Base-by-base conservation (phyloP, 2,797 vertebrate genomes). In the Aphelocoma californica region DNA sequence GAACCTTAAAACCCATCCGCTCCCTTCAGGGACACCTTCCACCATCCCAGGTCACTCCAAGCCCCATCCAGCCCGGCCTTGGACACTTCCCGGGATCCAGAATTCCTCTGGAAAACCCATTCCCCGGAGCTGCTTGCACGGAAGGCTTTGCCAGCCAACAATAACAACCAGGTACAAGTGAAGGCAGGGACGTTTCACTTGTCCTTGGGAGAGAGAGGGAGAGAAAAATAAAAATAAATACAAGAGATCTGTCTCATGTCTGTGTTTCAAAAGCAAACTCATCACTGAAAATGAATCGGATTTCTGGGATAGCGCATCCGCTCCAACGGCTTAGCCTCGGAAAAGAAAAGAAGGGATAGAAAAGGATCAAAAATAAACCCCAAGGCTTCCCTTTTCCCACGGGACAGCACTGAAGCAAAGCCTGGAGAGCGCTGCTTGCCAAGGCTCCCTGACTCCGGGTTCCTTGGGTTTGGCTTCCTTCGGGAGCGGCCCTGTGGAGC, bases 261-360 rank as follows among this genome's bases (percentile, higher is more conserved):
- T 56, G 51, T 47, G 38, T 92, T 93, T 75, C 29, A 82, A 95
- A 77, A 95, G 42, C 34, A 53, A 93, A 88, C 78, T 67, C n/a
- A 32, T 29, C 1, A 1, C 4, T 90, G 88, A 61, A 93, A 84
- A 89, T 6, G 50, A 71, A 42, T 73, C 2, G 5, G 77, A 74
- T 88, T 93, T 83, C 81, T 79, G 64, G 75, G 78, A 57, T n/a
- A 6, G 29, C 10, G 50, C 51, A 16, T 86, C 79, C 45, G 28
- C 81, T 87, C 65, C 19, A 4, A 19, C 18, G 10, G 93, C 75
- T 92, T 71, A 67, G 65, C 91, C 90, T 54, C 34, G 42, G 89
- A 56, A 77, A 93, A 85, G 21, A 64, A 86, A 91, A 89, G 73
- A 51, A 72, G 44, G 48, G 54, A 44, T 65, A 42, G 71, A 79